Evolutionary conservation across 2,113 vertebrate genomes (phyloP).

Genomic region (Percopsis transmontana): DNA sequence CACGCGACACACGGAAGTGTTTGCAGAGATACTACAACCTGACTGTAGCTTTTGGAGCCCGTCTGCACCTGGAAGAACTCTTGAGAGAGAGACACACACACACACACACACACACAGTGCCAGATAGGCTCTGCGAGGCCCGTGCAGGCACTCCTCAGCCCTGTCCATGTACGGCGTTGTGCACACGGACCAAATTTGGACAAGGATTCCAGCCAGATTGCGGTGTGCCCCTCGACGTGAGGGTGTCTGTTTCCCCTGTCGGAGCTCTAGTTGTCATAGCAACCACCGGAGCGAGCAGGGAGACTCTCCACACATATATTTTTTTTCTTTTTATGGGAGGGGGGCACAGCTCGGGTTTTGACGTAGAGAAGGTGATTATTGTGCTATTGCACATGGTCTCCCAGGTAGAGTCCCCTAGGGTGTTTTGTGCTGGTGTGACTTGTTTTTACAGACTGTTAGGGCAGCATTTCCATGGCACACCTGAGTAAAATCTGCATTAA

Average conservation of each 20-base stretch:
- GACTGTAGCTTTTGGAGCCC: background rate
- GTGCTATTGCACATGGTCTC: too few species aligned
- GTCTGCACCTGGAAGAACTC: slow-evolving; percentile 39
- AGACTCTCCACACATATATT: slow-evolving; percentile 37
- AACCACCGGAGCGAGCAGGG: slow-evolving; percentile 52
- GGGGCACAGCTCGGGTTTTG: too few species aligned
- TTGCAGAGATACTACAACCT: too few species aligned
- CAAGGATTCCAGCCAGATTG: slow-evolving; percentile 87
- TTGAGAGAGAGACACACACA: slow-evolving; percentile 35
- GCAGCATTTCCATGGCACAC: too few species aligned
- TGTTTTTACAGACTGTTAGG: too few species aligned
- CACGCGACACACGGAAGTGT: too few species aligned
- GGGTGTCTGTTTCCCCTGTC: slow-evolving; percentile 62
- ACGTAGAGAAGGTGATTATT: too few species aligned
- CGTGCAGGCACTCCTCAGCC: slow-evolving; percentile 68
- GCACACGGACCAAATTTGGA: slow-evolving; percentile 88
- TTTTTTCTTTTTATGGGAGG: slow-evolving; percentile 17
- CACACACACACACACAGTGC: slow-evolving; percentile 28
- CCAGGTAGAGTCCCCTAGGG: too few species aligned
- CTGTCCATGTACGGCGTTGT: slow-evolving; percentile 75
- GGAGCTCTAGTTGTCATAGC: slow-evolving; percentile 65
- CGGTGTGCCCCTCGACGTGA: slow-evolving; percentile 84
- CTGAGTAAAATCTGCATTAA: too few species aligned
- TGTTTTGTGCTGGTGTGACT: too few species aligned
- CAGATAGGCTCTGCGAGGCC: slow-evolving; percentile 74